Evolutionary conservation across 92 coral and sea anemone species (phyloP), one percentile per base, ranked within the genome.

Genomic region (Anthopleura xanthogrammica): DNA sequence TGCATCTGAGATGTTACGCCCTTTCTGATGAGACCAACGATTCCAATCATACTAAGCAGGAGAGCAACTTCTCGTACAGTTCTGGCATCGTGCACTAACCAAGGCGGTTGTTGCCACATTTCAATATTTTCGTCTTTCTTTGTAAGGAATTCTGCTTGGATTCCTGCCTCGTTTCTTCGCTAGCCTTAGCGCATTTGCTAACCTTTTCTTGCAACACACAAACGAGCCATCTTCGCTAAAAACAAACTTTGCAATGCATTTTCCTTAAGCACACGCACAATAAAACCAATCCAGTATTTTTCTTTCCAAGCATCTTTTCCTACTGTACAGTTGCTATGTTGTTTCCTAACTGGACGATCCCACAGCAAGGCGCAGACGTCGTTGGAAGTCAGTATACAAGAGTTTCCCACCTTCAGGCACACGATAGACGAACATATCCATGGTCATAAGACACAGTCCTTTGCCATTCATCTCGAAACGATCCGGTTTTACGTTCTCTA

Each of bases 381-480:
- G 83, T 83, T 97, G 99, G 83, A 97, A 97, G 89, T 97, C 99
- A 76, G 92, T 98, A 74, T 94, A 97, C 9, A 97, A 86, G 23
- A 97, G 87, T 65, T 90, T 90, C 16, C 99, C 99, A 16, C 99
- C 99, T 42, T 93, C 93, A 8, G 99, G 99, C 14, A 97, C 99
- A 54, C 99, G 79, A 89, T 94, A 97, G 79, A 97, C 77, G 68
- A 97, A 97, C 99, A 97, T 97, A 89, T 97, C 99, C 71, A 94
- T 82, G 7, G 99, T 97, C 99, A 97, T 97, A 12, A 97, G 93
- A 78, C 99, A 97, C 60, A 97, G 79, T 14, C 98, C 99, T 83
- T 97, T 97, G 87, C 99, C 99, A 85, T 97, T 97, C 99, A 97
- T 97, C 80, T 97, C 98, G 79, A 97, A 97, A 71, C 95, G 90